Percentiles rank a stretch among this genome's conserved stretches.
Evolutionary conservation across 2,113 vertebrate genomes (phyloP).

Genomic region (Dermatemys mawii): DNA sequence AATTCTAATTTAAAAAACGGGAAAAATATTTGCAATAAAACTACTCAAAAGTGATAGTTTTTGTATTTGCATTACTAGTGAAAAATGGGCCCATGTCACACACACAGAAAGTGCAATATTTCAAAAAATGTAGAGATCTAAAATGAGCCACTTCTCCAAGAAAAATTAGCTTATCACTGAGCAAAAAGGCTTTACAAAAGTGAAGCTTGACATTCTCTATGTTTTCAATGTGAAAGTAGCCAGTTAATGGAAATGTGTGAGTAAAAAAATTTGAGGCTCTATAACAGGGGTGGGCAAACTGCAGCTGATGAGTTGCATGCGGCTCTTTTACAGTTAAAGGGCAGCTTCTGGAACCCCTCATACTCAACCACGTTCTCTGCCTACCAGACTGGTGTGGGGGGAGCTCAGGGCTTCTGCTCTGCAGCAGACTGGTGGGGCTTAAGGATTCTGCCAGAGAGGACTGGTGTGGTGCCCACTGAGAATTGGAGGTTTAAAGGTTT

Average conservation of each 20-base stretch:
- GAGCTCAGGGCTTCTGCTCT: too few species aligned
- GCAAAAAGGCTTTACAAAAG: background rate
- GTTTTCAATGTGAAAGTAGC: background rate
- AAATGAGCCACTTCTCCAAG: background rate
- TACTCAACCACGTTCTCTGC: too few species aligned
- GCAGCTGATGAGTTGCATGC: too few species aligned
- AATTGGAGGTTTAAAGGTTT: too few species aligned
- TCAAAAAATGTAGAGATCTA: background rate
- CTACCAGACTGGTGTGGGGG: too few species aligned
- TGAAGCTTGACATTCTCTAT: background rate
- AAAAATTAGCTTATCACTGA: background rate
- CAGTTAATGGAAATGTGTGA: background rate
- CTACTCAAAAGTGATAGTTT: background rate
- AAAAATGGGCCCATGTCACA: background rate
- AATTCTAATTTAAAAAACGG: rapidly evolving
- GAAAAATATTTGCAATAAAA: background rate
- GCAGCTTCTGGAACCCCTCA: too few species aligned
- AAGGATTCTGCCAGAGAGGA: too few species aligned
- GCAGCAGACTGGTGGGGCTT: too few species aligned
- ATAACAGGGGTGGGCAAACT: too few species aligned
- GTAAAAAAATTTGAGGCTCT: background rate
- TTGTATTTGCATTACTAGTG: background rate
- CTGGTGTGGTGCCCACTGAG: too few species aligned
- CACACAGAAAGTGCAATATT: background rate
- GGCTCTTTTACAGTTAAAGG: too few species aligned